Percentiles rank a stretch among this genome's conserved stretches.
Conservation (phyloP, 1,140 invertebrate species). For the Bombus affinis region DNA sequence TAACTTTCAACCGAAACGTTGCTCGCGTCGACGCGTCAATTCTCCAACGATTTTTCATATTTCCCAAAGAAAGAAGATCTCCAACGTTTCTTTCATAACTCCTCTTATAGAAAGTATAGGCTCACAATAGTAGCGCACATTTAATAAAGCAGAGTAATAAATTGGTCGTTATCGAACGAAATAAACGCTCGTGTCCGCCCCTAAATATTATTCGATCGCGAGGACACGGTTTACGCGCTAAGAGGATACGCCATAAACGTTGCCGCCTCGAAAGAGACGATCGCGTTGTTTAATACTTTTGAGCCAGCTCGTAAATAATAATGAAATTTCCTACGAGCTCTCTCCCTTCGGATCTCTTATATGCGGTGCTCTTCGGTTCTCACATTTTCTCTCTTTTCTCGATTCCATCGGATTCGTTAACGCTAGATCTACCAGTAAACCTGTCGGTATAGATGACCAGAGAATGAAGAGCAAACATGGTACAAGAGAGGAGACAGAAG, state of each 20-base stretch:
- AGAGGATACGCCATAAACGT: slow-evolving; percentile 10
- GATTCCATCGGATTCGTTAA: background rate
- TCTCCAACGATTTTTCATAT: background rate
- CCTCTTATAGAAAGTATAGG: background rate
- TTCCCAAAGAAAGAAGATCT: background rate
- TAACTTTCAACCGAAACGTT: background rate
- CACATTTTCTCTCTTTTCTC: too few relatives aligned
- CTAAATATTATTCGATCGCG: slow-evolving; percentile 34
- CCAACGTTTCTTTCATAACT: background rate
- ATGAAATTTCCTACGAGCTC: background rate
- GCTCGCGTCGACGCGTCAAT: background rate
- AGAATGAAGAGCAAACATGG: background rate
- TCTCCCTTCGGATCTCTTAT: background rate
- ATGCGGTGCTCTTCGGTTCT: background rate
- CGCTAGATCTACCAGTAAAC: background rate
- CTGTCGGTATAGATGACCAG: background rate
- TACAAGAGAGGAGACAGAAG: background rate
- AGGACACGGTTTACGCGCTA: slow-evolving; percentile 13
- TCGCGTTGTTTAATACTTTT: slow-evolving; percentile 10
- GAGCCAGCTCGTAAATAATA: slow-evolving; percentile 23
- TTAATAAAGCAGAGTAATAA: slow-evolving; percentile 33
- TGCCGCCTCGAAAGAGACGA: background rate
- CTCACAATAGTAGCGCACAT: background rate
- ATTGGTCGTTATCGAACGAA: slow-evolving; percentile 19
- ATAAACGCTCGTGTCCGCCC: background rate